Evolutionary conservation across 2,113 vertebrate genomes (phyloP).

Genomic region (Lepisosteus osseus): DNA sequence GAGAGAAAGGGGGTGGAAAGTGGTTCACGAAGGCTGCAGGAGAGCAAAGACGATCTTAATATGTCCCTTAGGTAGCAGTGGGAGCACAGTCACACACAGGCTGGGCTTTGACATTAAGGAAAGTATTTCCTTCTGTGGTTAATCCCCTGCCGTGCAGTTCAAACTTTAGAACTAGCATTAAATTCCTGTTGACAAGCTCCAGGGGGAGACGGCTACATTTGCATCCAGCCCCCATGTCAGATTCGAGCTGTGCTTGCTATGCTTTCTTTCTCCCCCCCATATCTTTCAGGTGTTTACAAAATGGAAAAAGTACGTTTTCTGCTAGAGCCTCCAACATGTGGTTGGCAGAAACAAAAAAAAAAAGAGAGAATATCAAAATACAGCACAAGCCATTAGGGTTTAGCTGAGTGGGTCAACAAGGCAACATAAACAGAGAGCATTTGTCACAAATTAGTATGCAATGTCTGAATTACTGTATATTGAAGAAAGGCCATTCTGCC

Average conservation of each 20-base stretch:
- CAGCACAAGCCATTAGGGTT: neutral
- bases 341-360: slow-evolving; percentile 37
- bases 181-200: slow-evolving; percentile 45
- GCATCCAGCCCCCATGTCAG: neutral
- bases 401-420: neutral
- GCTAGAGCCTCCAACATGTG: slow-evolving; percentile 24
- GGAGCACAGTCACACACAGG: slow-evolving; percentile 44
- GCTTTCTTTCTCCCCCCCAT: neutral
- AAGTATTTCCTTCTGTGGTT: slow-evolving; percentile 45
- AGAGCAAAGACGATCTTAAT: slow-evolving; percentile 42
- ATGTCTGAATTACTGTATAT: neutral
- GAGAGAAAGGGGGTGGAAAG: slow-evolving; percentile 22
- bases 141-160: slow-evolving; percentile 37
- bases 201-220: slow-evolving; percentile 29
- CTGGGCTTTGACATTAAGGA: slow-evolving; percentile 44
- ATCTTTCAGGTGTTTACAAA: slow-evolving; percentile 38
- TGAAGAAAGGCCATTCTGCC: neutral
- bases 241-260: neutral
- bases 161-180: slow-evolving; percentile 41
- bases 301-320: slow-evolving; percentile 36
- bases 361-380: neutral
- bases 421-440: neutral
- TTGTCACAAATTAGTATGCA: neutral
- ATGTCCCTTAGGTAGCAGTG: slow-evolving; percentile 49
- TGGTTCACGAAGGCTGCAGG: slow-evolving; percentile 9